These are phyloP conservation scores for Leptobrachium ailaonicum DNA, from an alignment of 2,113 vertebrate genomes.

Conservation along the genomic window DNA sequence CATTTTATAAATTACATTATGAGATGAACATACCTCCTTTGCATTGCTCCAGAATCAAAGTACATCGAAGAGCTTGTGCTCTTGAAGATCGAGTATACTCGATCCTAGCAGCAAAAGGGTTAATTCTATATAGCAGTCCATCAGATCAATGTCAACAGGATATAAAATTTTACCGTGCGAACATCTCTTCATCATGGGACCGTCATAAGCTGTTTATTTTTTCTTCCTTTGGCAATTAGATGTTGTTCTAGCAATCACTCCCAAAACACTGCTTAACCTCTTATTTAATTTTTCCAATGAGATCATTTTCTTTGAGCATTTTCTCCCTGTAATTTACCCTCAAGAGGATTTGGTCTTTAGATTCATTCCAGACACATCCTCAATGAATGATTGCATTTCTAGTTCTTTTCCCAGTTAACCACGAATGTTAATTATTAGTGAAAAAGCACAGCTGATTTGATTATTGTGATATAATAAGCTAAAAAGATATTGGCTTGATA, in stretches of 20 bases:
- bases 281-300: slow-evolving; percentile 20
- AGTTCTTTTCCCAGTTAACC: slow-evolving; percentile 12
- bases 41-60: no score
- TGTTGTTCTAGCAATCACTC: neutral
- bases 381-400: neutral
- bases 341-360: neutral
- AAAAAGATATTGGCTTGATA: neutral
- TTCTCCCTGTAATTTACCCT: slow-evolving; percentile 9
- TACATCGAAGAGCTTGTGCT: no score
- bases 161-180: neutral
- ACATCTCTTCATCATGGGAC: neutral
- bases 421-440: neutral
- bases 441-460: neutral
- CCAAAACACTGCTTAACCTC: slow-evolving; percentile 10
- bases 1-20: no score
- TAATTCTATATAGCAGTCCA: neutral
- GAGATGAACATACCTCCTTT: no score
- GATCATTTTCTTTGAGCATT: slow-evolving; percentile 8
- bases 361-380: neutral
- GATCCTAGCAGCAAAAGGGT: no score
- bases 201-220: neutral
- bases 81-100: no score
- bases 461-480: neutral
- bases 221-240: neutral
- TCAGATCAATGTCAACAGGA: neutral